These are phyloP conservation scores for Macropodus opercularis DNA, from an alignment of 2,797 vertebrate species.

Conservation along the genomic window DNA sequence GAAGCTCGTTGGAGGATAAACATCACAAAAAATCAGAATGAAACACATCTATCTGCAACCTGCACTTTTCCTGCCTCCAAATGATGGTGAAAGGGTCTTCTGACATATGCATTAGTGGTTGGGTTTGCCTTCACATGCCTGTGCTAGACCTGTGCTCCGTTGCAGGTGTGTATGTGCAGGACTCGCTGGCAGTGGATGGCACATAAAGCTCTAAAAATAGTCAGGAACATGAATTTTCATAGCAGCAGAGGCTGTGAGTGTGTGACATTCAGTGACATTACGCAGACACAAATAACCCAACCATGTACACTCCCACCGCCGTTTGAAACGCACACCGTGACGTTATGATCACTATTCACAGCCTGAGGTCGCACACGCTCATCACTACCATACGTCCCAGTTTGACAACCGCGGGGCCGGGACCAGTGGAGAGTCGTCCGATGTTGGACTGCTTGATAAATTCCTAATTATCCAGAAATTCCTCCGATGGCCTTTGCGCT, in stretches of 20 bases:
- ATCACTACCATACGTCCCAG: constrained; percentile 36
- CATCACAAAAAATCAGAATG: neutral
- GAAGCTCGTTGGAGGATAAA: neutral
- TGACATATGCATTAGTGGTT: too few species aligned
- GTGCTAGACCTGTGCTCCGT: too few species aligned
- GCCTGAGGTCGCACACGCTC: constrained; percentile 44
- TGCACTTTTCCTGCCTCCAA: neutral
- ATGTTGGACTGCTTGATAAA: constrained; percentile 63
- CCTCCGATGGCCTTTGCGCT: constrained; percentile 52
- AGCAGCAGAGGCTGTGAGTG: constrained; percentile 25
- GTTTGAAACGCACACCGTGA: constrained; percentile 48
- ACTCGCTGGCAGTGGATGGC: too few species aligned
- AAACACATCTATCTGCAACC: neutral
- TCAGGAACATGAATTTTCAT: constrained; percentile 55
- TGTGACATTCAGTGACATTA: constrained; percentile 35
- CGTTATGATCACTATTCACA: constrained; percentile 53
- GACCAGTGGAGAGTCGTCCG: constrained; percentile 51
- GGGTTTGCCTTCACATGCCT: too few species aligned
- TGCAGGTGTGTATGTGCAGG: neutral
- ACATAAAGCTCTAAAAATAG: constrained; percentile 65
- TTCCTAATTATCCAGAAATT: constrained; percentile 61
- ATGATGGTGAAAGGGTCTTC: too few species aligned
- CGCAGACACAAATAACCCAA: constrained; percentile 12
- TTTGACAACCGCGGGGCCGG: constrained; percentile 44
- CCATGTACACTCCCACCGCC: constrained; percentile 24